A percentile compares a stretch with the other conserved stretches of the same genome.
Evolutionary conservation across 1,140 invertebrate genomes (phyloP).

Genomic region (Diorhabda carinulata): DNA sequence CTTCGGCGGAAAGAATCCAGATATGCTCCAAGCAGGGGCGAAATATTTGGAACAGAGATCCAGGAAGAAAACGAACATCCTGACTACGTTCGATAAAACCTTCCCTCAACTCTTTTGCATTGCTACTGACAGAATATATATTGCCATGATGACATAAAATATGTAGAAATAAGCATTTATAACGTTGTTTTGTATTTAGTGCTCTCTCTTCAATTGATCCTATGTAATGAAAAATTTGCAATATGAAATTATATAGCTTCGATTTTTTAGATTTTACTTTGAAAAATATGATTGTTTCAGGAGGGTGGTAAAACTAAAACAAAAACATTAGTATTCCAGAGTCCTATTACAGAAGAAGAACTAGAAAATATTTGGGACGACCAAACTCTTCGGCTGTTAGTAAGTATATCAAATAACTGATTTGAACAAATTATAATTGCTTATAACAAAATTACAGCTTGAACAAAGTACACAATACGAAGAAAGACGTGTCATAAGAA

Average conservation of each 20-base stretch:
- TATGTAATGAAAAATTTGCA: no score
- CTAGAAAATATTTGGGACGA: slow-evolving; percentile 72
- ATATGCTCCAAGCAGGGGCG: no score
- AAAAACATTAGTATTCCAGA: slow-evolving; percentile 39
- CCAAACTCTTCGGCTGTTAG: slow-evolving; percentile 63
- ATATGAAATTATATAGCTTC: background rate
- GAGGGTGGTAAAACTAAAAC: slow-evolving; percentile 41
- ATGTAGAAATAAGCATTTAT: no score
- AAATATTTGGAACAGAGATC: no score
- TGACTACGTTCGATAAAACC: no score
- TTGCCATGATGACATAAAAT: no score
- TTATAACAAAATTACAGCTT: slow-evolving; percentile 57
- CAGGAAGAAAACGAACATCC: no score
- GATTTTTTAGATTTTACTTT: slow-evolving; percentile 1
- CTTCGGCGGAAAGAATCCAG: no score
- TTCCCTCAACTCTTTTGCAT: no score
- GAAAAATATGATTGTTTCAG: slow-evolving; percentile 27
- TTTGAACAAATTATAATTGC: background rate
- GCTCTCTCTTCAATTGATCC: no score
- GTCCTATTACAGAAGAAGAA: slow-evolving; percentile 51
- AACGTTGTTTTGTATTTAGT: no score
- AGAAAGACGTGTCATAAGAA: slow-evolving; percentile 73
- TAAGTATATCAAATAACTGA: slow-evolving; percentile 46
- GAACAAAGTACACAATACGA: slow-evolving; percentile 83
- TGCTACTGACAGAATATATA: no score